A percentile compares a stretch with the other conserved stretches of the same genome.
These are phyloP conservation scores for Paratilapia polleni DNA, from an alignment of 2,113 vertebrate species.

Conservation along the genomic window DNA sequence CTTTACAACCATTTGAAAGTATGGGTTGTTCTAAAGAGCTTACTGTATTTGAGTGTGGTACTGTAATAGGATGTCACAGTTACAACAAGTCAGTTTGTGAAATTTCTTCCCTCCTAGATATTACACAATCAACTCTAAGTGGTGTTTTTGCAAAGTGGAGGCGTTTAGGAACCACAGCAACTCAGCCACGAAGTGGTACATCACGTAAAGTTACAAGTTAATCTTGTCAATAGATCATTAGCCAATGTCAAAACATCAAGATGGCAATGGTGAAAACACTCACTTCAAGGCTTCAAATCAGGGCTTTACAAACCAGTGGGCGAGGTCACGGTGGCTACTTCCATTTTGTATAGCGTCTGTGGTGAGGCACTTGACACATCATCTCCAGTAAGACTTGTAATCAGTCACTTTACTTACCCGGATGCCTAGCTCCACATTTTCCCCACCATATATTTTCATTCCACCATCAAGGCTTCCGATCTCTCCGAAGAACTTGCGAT, in stretches of 20 bases:
- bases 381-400: not conserved
- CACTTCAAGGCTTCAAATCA: too few species aligned
- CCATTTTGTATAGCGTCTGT: not conserved
- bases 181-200: not conserved
- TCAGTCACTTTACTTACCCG: conserved; percentile 81
- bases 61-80: too few species aligned
- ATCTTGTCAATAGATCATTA: too few species aligned
- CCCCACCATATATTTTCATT: conserved; percentile 95
- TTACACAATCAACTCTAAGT: not conserved
- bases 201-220: not conserved
- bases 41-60: too few species aligned
- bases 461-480: conserved; percentile 92
- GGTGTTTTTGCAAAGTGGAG: not conserved
- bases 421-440: conserved; percentile 94
- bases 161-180: not conserved
- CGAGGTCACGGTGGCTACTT: too few species aligned
- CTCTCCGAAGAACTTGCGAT: conserved; percentile 91
- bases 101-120: too few species aligned
- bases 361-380: not conserved
- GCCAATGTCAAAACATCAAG: too few species aligned
- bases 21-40: too few species aligned
- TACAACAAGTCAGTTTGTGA: too few species aligned
- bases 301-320: too few species aligned
- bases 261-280: too few species aligned
- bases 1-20: too few species aligned